Evolutionary conservation across 2,888 invertebrate species (phyloP), one percentile per base, ranked within the genome.

Genomic region (Galerucella nymphaeae): DNA sequence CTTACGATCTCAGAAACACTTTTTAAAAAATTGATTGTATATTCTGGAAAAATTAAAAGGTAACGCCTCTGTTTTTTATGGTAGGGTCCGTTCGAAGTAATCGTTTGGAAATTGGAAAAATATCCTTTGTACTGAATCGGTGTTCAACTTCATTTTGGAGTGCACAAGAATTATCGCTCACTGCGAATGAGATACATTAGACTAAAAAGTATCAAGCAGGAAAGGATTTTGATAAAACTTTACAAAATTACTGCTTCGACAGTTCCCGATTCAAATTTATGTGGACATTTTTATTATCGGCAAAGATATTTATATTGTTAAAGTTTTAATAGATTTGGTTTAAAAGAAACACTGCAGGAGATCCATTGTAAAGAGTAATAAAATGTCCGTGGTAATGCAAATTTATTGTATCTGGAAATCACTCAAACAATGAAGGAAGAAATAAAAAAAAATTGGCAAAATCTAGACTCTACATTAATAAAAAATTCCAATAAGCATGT

Each of bases 81-180:
- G n/a, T n/a, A 5, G 6, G 30, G 8, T 30, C 1, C 30, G 30
- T 76, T 30, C 30, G 30, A 30, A 8, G 72, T 74, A 76, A 79
- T 80, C 79, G 80, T 76, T 76, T 67, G 77, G 77, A 77, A 80
- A 79, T 72, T 73, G 72, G 78, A 77, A 78, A 80, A 78, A 79
- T 80, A 76, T 78, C 78, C 62, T 68, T 74, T 65, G 73, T 78
- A 78, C 79, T 78, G 77, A 80, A 79, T 80, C 79, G 67, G 75
- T 70, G 62, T 62, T 62, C 61, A 69, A 69, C 69, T 69, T 55
- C 53, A 69, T 69, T 62, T 62, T 62, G 62, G 13, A 69, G 62
- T 69, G 48, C 62, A 53, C n/a, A 38, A 62, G 62, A 61, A 68
- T 68, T 59, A 59, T 59, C 53, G 59, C 59, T 59, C 38, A 68